Conservation (phyloP, 2,797 vertebrate species). For the Buphagus erythrorhynchus region DNA sequence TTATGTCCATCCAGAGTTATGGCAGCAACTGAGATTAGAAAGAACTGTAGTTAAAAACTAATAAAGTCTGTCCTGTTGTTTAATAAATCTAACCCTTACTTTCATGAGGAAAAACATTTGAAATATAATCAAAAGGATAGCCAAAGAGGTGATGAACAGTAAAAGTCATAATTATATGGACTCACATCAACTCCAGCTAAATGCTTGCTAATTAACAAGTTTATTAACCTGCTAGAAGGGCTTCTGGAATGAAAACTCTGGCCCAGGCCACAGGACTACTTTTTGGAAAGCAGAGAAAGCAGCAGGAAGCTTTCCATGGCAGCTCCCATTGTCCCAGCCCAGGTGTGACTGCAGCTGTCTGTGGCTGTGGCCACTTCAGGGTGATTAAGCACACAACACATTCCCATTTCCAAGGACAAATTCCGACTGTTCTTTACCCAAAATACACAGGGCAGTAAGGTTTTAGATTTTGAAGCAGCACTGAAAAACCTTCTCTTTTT, state of each 20-base stretch:
- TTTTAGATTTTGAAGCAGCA: neutral
- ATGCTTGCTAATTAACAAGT: neutral
- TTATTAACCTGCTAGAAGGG: neutral
- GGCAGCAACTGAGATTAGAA: neutral
- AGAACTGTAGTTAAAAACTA: neutral
- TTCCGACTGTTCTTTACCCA: neutral
- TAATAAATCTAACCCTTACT: neutral
- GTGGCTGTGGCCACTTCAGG: neutral
- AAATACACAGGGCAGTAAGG: neutral
- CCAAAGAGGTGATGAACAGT: neutral
- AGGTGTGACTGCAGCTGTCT: neutral
- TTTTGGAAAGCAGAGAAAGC: neutral
- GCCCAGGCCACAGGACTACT: neutral
- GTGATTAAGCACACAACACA: neutral
- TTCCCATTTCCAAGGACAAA: neutral
- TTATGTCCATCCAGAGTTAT: neutral
- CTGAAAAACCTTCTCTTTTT: neutral
- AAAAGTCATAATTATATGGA: neutral
- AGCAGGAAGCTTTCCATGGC: neutral
- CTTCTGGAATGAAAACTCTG: neutral
- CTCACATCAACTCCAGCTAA: neutral
- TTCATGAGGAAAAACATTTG: neutral
- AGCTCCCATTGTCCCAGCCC: neutral
- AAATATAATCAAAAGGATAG: neutral
- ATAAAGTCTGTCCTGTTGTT: neutral